Evolutionary conservation across 2,888 invertebrate species (phyloP), one percentile per base, ranked within the genome.

Genomic region (Monopis laevigella): DNA sequence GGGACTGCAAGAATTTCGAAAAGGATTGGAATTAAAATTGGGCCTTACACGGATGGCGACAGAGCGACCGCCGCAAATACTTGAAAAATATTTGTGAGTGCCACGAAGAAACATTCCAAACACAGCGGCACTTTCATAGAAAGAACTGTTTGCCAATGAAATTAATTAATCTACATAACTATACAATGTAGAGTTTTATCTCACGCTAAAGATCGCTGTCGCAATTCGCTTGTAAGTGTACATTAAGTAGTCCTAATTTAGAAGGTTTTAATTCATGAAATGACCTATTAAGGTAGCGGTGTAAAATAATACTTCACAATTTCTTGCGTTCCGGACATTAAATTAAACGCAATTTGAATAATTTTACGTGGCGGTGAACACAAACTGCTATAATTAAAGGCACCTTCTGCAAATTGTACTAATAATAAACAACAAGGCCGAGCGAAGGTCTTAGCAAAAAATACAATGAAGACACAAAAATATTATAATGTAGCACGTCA

Each of bases 291-390:
- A 59, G 61, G 63, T 63, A 62, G 60, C 62, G 50, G 59, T 55
- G 61, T 62, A 68, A 63, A 43, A 65, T n/a, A 70, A 65, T 67
- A 65, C 57, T 62, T 59, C 51, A 60, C 65, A 62, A 66, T 71
- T 65, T 62, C 59, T 71, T 67, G 57, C 63, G 63, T 59, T 56
- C 65, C 67, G 62, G 68, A 66, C 67, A 67, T 67, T 65, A 68
- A 70, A 69, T 71, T 65, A 61, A 64, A 59, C 62, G 61, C 61
- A 68, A 73, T 71, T 73, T 71, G 69, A 69, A 73, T 73, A 64
- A 71, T 71, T 70, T 71, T 63, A 65, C 68, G 70, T 69, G 65
- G 66, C 62, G 58, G 65, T 66, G 70, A 65, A 58, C 71, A 67
- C 67, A 63, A 72, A 74, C 65, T 62, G 65, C 61, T 55, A 62